Evolutionary conservation across 2,797 vertebrate genomes (phyloP), one percentile per base, ranked within the genome.

Genomic region (Enteromius unitaeniatus): DNA sequence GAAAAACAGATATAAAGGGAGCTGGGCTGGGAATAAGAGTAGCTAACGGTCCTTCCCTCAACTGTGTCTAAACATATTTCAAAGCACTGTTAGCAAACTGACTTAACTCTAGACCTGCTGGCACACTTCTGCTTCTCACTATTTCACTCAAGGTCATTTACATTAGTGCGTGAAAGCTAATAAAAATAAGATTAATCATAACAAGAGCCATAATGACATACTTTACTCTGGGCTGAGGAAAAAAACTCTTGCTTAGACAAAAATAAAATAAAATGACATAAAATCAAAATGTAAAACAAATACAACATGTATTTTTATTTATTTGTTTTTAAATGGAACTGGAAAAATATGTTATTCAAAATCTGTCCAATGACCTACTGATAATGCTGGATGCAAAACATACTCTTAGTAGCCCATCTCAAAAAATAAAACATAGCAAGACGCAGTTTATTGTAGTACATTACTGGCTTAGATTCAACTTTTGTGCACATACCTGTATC

Each of bases 1-100:
- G 85, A 91, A 88, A 85, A 89, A 40, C 74, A 11, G 42, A 4
- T 79, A 78, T 67, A 58, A 86, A 81, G 85, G 82, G 79, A 3
- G 62, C 84, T 70, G n/a, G 79, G 62, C 85, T 68, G n/a, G 79
- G 83, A 84, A 79, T 81, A 84, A 74, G 34, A 53, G 26, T 31
- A 55, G 64, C 47, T 79, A 73, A 65, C 34, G 2, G 83, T 65
- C 77, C 58, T 72, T 70, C 60, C 76, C 42, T 68, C 28, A 65
- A 45, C 76, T 21, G 70, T 53, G 69, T 68, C 81, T 65, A 85
- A 85, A 81, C 49, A 55, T 14, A 53, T 75, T 74, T 58, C 49
- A 74, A 67, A 53, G 31, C n/a, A 26, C n/a, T 74, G 34, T 51
- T 53, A 65, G 70, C 6, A 82, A 82, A 82, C 31, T 37, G 47